phyloP scores from a whole-genome alignment of 2,113 vertebrate species.

The Ranitomeya variabilis region DNA sequence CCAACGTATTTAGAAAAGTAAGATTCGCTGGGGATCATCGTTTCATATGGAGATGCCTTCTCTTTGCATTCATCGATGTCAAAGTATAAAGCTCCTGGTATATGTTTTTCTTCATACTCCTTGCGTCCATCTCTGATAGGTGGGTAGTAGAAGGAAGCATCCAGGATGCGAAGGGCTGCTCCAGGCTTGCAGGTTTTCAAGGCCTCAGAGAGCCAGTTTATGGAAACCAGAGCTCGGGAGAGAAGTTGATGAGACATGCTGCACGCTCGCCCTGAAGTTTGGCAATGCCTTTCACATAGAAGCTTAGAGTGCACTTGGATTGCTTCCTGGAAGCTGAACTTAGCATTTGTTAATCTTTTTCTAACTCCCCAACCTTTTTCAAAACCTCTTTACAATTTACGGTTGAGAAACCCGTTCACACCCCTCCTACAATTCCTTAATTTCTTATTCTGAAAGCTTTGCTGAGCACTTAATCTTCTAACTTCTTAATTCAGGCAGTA shows the following conservation, averaged over 20 bases:
- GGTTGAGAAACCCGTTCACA: neutral
- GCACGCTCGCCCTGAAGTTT: neutral
- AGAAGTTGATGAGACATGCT: constrained; percentile 72
- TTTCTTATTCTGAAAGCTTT: neutral
- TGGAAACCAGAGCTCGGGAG: constrained; percentile 77
- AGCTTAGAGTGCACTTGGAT: neutral
- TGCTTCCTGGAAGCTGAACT: neutral
- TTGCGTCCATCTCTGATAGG: constrained; percentile 74
- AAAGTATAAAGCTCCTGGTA: constrained; percentile 86
- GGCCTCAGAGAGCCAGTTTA: constrained; percentile 83
- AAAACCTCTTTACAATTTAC: neutral
- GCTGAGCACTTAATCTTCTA: neutral
- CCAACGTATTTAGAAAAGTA: constrained; percentile 83
- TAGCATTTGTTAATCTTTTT: neutral
- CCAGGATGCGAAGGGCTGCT: constrained; percentile 78
- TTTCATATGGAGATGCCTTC: constrained; percentile 74
- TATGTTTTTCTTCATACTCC: constrained; percentile 83
- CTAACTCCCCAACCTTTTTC: neutral
- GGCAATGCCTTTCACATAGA: neutral
- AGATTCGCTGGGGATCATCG: constrained; percentile 83
- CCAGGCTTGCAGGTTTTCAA: constrained; percentile 70
- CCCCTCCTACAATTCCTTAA: neutral
- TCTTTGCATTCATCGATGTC: constrained; percentile 90
- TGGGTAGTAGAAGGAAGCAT: constrained; percentile 88
- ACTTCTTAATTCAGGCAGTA: too few species aligned